Evolutionary conservation across 2,888 invertebrate species (phyloP).

Genomic region (Sarcophaga variegata): DNA sequence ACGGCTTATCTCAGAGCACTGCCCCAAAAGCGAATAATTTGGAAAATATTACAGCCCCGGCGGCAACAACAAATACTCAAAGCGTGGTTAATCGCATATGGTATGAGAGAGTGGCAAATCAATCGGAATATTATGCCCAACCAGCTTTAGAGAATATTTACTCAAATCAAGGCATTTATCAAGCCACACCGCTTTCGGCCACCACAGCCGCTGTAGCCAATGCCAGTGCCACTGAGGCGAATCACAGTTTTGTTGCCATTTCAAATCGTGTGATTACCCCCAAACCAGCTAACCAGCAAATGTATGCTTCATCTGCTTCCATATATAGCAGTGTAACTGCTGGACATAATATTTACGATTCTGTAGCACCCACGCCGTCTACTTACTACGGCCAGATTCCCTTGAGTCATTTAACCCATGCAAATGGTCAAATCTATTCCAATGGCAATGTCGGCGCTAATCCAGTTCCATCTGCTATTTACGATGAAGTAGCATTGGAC

Average conservation of each 20-base stretch:
- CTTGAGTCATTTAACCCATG: slow-evolving; percentile 60
- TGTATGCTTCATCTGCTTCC: slow-evolving; percentile 75
- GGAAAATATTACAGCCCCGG: slow-evolving; percentile 69
- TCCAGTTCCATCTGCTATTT: slow-evolving; percentile 74
- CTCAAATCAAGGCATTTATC: slow-evolving; percentile 73
- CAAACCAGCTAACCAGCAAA: slow-evolving; percentile 69
- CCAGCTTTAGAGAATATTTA: slow-evolving; percentile 76
- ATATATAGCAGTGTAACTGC: slow-evolving; percentile 76
- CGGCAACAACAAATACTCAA: slow-evolving; percentile 76
- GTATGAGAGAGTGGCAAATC: slow-evolving; percentile 81
- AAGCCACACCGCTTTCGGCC: slow-evolving; percentile 56
- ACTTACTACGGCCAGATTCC: slow-evolving; percentile 80
- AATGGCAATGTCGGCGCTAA: slow-evolving; percentile 69
- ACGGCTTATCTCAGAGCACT: background rate
- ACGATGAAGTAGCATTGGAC: slow-evolving; percentile 81
- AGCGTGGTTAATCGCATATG: slow-evolving; percentile 83
- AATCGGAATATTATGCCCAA: slow-evolving; percentile 77
- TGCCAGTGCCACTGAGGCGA: slow-evolving; percentile 68
- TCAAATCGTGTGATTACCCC: slow-evolving; percentile 80
- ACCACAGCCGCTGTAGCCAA: slow-evolving; percentile 7
- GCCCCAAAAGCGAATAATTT: slow-evolving; percentile 78
- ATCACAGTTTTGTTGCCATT: slow-evolving; percentile 80
- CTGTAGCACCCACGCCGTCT: slow-evolving; percentile 78
- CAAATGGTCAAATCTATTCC: slow-evolving; percentile 68
- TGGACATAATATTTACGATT: slow-evolving; percentile 77